Base-by-base conservation (phyloP, 2,888 invertebrate species). In the Eumerus sabulonum region DNA sequence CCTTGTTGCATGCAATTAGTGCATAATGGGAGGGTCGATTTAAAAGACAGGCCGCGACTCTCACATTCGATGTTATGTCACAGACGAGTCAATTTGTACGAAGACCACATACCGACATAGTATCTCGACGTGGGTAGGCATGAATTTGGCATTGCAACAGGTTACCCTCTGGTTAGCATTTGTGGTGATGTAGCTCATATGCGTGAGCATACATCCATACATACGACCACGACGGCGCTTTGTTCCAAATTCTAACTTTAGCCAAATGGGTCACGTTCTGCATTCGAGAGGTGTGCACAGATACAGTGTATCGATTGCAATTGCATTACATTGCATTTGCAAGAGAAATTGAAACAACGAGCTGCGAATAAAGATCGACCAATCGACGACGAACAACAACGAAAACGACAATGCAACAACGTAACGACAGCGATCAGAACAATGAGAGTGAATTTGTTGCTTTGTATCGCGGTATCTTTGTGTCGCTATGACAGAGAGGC, bases 1-100 rank as follows among this genome's bases (percentile, higher is more conserved):
- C 79, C 79, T 79, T 79, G 79, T 74, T 79, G 64, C 68, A 74
- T 79, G 73, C 74, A 79, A 79, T 74, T 79, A 79, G 79, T 70
- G 79, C 79, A 70, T 70, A 70, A 50, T 70, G 44, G 70, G 74
- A 79, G 79, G 79, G 79, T 79, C 79, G 74, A 79, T 79, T 74
- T 79, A 68, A 60, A 27, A 27, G 68, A 68, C 68, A 56, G 62
- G 40, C n/a, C n/a, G n/a, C n/a, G 12, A 11, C 40, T 40, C n/a
- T n/a, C 40, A 11, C 40, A 11, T 59, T 64, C 57, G 27, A 27
- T 27, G 27, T 27, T 27, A 27, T 27, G 27, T 27, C 27, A 27
- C 27, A 27, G n/a, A n/a, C n/a, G n/a, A n/a, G n/a, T 53, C 66
- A 66, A 45, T 16, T 38, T 44, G 45, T 9, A 40, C n/a, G n/a